A percentile compares a stretch with the other conserved stretches of the same genome.
Conservation (phyloP, 1,140 invertebrate genomes). For the Mamestra configurata region DNA sequence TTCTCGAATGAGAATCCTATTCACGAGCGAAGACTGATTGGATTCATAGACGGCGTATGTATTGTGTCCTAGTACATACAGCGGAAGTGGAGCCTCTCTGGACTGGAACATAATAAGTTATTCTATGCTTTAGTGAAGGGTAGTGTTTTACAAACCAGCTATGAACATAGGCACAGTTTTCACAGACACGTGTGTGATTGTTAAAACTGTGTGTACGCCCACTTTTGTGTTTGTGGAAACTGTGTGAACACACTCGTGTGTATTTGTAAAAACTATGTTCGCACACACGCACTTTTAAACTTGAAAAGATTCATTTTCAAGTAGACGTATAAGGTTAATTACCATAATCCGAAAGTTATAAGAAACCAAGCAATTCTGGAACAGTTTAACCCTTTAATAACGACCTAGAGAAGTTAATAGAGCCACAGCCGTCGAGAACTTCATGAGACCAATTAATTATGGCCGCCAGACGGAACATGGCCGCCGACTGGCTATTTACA, state of each 20-base stretch:
- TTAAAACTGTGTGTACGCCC: no score
- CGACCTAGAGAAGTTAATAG: slow-evolving; percentile 28
- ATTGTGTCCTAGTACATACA: not conserved
- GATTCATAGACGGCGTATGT: not conserved
- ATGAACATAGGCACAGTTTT: no score
- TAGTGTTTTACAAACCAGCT: no score
- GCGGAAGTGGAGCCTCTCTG: not conserved
- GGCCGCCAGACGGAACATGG: slow-evolving; percentile 4
- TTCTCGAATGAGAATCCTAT: slow-evolving; percentile 8
- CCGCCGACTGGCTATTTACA: not conserved
- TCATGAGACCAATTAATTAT: slow-evolving; percentile 39
- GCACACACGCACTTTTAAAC: no score
- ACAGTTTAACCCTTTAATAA: slow-evolving; percentile 14
- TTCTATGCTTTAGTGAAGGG: no score
- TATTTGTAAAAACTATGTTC: no score
- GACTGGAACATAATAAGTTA: not conserved
- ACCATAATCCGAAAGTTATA: not conserved
- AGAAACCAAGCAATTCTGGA: not conserved
- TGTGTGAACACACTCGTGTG: no score
- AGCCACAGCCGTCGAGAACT: slow-evolving; percentile 9
- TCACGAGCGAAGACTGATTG: not conserved
- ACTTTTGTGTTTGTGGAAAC: no score
- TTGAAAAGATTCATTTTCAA: no score
- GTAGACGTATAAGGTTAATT: no score
- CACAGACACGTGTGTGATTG: no score